Evolutionary conservation across 2,113 vertebrate genomes (phyloP), one percentile per base, ranked within the genome.

Genomic region (Tetraodon nigroviridis): DNA sequence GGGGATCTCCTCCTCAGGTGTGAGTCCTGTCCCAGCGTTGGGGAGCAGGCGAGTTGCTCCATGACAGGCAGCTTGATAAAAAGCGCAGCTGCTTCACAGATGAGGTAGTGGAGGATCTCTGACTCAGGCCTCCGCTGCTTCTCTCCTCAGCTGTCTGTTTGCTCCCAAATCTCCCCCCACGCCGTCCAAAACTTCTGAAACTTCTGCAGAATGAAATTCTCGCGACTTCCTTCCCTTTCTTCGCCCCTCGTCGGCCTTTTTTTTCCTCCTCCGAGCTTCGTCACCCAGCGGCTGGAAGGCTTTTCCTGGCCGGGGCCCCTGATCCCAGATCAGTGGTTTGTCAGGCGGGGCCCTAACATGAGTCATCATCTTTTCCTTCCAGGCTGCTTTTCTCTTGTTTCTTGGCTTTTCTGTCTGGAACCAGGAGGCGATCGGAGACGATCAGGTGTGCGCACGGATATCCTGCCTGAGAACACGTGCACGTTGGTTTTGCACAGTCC

Each of bases 301-400:
- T 37, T 37, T 58, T 8, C 22, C 52, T 58, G 19, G 64, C 52
- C 16, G 1, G 63, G 78, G 66, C 67, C 64, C 61, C 32, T 65
- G 32, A 37, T 37, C 32, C 12, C 32, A 37, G 32, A 67, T 75
- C 32, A 77, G 78, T 78, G 72, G 71, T 56, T 45, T 53, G 20
- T 55, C 3, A 76, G 88, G 88, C 81, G 86, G 70, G 80, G 79
- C 68, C 12, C 15, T n/a, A 52, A 65, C n/a, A 71, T 89, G 79
- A 89, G 73, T 89, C 89, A 88, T 80, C 66, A 68, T 55, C 72
- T 83, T 85, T 83, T 37, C 71, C 27, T 73, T 3, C 47, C 57
- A 68, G 61, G 44, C 59, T 48, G 16, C 27, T 15, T 53, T 15
- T 53, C 63, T 67, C 17, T 8, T 48, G 46, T 55, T 47, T 47